Evolutionary conservation across 2,888 invertebrate species (phyloP), one percentile per base, ranked within the genome.

Genomic region (Eledone cirrhosa): DNA sequence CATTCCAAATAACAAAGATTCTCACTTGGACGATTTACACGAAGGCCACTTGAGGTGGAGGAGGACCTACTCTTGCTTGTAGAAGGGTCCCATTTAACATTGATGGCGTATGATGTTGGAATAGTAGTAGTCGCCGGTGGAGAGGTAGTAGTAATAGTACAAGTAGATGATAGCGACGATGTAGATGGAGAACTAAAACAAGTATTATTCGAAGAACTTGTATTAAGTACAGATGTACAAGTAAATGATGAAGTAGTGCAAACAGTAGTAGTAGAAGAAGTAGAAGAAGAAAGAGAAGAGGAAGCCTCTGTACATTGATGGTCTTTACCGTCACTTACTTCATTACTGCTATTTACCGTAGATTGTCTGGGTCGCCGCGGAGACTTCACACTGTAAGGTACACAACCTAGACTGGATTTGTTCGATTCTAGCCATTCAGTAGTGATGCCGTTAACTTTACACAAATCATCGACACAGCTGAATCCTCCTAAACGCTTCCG

Each of bases 401-500:
- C 31, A 72, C 72, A 72, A 72, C 72, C 72, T 31, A 72, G 72
- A 41, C 31, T 72, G 22, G 72, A 41, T 33, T 72, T 72, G 72
- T 72, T 72, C 33, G 72, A 72, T 33, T 72, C 72, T 31, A 72
- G n/a, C 72, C 72, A 72, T 72, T 72, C 72, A 72, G 72, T 41
- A 72, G 33, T 72, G 41, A 72, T 72, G 22, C 72, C 72, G 41
- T 72, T 72, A 41, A 72, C 72, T 33, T 72, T 72, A 41, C 72
- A 72, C 31, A 72, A 41, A 33, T 72, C 72, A 14, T 72, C 72
- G n/a, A 72, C 72, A 72, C 72, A 72, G 31, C 33, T 72, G 33
- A 72, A 72, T 41, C 72, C 72, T 33, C 72, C 72, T 31, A 72
- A 41, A 72, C 72, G 72, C 41, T 88, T 88, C 82, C 91, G 87